These are phyloP conservation scores for Semaprochilodus insignis DNA, from an alignment of 2,797 vertebrate genomes.

Conservation along the genomic window DNA sequence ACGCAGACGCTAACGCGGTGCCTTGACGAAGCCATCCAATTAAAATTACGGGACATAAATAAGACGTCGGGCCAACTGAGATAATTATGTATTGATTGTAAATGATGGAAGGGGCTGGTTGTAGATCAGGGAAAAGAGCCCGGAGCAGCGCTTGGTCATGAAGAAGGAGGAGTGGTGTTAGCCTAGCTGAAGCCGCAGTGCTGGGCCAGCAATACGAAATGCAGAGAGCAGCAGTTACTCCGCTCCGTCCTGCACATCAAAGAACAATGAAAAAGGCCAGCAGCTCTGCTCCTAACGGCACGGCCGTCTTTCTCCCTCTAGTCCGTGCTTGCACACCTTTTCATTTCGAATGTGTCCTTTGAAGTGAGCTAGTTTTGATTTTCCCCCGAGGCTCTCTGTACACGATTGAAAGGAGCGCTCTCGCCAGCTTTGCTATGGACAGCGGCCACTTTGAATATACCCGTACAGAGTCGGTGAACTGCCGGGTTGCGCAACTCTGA, in stretches of 20 bases:
- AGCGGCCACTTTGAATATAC: constrained; percentile 10
- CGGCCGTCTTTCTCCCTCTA: not conserved
- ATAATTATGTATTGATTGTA: constrained; percentile 81
- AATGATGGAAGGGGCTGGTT: constrained; percentile 71
- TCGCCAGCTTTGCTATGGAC: not conserved
- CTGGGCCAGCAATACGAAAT: constrained; percentile 43
- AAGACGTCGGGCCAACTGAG: constrained; percentile 67
- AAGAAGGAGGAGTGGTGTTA: not conserved
- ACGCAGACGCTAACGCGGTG: constrained; percentile 28
- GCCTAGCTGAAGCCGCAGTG: constrained; percentile 22
- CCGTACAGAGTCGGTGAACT: not conserved
- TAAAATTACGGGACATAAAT: constrained; percentile 68
- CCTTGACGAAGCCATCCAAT: constrained; percentile 37
- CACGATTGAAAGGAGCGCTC: not conserved
- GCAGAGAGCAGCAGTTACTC: constrained; percentile 34
- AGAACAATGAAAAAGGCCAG: constrained; percentile 6
- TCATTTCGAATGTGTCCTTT: constrained; percentile 14
- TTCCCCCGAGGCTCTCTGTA: not conserved
- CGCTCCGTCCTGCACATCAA: constrained; percentile 24
- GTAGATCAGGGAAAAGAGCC: constrained; percentile 71
- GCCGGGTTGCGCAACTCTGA: not conserved
- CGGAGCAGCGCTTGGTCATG: constrained; percentile 57
- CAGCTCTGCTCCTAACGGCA: not conserved
- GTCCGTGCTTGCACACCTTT: not conserved
- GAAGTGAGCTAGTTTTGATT: constrained; percentile 27